A percentile compares a stretch with the other conserved stretches of the same genome.
Evolutionary conservation across 1,140 invertebrate genomes (phyloP).

Genomic region (Pomphorhynchus laevis): DNA sequence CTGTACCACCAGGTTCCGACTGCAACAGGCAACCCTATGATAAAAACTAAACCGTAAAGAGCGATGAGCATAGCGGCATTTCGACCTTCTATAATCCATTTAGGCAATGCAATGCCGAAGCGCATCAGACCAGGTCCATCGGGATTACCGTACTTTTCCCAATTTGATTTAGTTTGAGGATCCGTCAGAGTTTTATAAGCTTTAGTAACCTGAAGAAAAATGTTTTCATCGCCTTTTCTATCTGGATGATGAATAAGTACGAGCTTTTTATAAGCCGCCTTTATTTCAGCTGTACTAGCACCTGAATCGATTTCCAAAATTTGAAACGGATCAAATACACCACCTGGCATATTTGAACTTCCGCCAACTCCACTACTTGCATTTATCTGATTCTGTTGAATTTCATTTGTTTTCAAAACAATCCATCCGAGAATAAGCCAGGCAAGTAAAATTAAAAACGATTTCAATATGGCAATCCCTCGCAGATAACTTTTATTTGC

Average conservation of each 20-base stretch:
- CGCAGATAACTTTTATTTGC: conserved; percentile 13
- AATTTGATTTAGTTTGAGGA: conserved; percentile 74
- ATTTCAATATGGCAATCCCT: conserved; percentile 33
- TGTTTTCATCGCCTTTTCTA: conserved; percentile 72
- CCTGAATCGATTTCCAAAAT: conserved; percentile 52
- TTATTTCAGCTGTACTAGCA: conserved; percentile 47
- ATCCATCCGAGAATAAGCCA: conserved; percentile 75
- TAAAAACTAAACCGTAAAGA: conserved; percentile 71
- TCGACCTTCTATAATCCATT: conserved; percentile 98
- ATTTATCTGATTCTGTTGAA: too few relatives aligned
- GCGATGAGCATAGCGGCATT: conserved; percentile 88
- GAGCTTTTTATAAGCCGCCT: conserved; percentile 63
- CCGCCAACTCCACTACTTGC: too few relatives aligned
- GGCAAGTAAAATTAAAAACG: conserved; percentile 42
- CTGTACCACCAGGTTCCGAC: conserved; percentile 92
- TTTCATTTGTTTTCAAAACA: conserved; percentile 23
- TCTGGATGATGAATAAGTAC: conserved; percentile 79
- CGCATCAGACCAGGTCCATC: conserved; percentile 92
- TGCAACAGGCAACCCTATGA: conserved; percentile 63
- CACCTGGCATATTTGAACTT: too few relatives aligned
- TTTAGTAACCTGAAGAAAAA: conserved; percentile 84
- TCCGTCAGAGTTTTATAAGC: conserved; percentile 54
- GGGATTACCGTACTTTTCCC: conserved; percentile 93
- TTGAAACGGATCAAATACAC: conserved; percentile 94
- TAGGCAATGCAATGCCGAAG: conserved; percentile 90